A percentile compares a stretch with the other conserved stretches of the same genome.
Conservation (phyloP, 1,140 invertebrate genomes). For the Zaprionus nigranus region DNA sequence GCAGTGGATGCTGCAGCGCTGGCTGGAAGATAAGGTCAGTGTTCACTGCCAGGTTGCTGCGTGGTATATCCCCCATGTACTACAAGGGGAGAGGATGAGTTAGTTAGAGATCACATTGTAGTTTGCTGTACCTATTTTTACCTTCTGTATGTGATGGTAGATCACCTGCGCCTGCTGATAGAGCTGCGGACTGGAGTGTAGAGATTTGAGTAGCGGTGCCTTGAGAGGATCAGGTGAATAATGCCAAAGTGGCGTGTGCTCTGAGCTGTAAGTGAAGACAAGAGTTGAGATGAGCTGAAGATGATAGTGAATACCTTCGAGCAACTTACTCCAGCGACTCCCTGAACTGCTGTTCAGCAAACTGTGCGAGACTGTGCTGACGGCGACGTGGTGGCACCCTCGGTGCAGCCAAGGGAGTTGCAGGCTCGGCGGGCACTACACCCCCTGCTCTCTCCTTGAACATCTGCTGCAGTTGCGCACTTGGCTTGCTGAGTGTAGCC, state of each 20-base stretch:
- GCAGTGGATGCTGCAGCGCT: conserved; percentile 90
- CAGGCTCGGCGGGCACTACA: conserved; percentile 67
- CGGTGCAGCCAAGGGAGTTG: conserved; percentile 75
- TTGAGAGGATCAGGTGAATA: conserved; percentile 94
- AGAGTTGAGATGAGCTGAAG: neutral
- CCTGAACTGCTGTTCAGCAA: conserved; percentile 93
- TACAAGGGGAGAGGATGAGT: neutral
- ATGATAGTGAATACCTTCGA: neutral
- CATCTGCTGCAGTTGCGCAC: conserved; percentile 85
- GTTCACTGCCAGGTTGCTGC: conserved; percentile 87
- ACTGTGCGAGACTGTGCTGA: conserved; percentile 92
- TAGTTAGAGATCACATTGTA: neutral
- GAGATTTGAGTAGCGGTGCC: conserved; percentile 93
- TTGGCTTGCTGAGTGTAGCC: conserved; percentile 92
- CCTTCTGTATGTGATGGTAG: conserved; percentile 93
- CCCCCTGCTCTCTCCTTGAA: conserved; percentile 86
- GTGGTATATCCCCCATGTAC: conserved; percentile 97
- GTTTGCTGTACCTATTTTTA: conserved; percentile 5
- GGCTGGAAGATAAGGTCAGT: conserved; percentile 96
- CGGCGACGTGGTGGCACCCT: conserved; percentile 85
- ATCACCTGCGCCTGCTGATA: conserved; percentile 90
- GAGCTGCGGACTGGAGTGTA: conserved; percentile 90
- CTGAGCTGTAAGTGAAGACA: conserved; percentile 26
- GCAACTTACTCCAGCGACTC: conserved; percentile 76
- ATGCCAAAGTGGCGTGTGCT: conserved; percentile 90